Evolutionary conservation across 2,888 invertebrate species (phyloP), one percentile per base, ranked within the genome.

Genomic region (Anthoptus insignis): DNA sequence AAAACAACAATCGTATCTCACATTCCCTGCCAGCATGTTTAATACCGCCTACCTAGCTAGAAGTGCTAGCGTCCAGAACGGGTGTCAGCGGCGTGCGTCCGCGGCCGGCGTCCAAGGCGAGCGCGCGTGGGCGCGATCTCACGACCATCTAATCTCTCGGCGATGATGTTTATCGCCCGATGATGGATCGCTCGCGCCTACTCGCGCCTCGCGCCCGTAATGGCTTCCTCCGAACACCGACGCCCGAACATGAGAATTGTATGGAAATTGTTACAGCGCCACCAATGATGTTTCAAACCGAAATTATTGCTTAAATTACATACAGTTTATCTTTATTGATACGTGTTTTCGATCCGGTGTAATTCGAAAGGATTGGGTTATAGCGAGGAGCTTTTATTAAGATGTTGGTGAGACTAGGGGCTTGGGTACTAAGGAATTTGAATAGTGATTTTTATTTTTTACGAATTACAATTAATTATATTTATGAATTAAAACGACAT

Each of bases 131-230:
- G 73, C 64, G 79, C 73, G 59, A 61, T 65, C 66, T 64, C 71
- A 64, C 54, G 70, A 67, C 67, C 69, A 65, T 52, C 70, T 75
- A 75, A 77, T 79, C 79, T 71, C 73, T 70, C 79, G 73, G 74
- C 77, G 70, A 77, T 75, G 83, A 83, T 86, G 81, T 81, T 86
- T 86, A 87, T 87, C 88, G 76, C 72, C 66, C 68, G 76, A 84
- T 87, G 87, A 87, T 85, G 81, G 81, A 87, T 87, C 73, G 73
- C 65, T 27, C 63, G 68, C 72, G 70, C 73, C 73, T 71, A 67
- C 72, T 68, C 45, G 52, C 42, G n/a, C 37, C 54, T 50, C 56
- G 56, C 57, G 16, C 24, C 59, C 59, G 49, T 69, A 72, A 70
- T 68, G 69, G 68, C 73, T 71, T 66, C 71, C 72, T 72, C 63